Base-by-base conservation (phyloP, 2,113 vertebrate species). In the Bagarius yarrelli region DNA sequence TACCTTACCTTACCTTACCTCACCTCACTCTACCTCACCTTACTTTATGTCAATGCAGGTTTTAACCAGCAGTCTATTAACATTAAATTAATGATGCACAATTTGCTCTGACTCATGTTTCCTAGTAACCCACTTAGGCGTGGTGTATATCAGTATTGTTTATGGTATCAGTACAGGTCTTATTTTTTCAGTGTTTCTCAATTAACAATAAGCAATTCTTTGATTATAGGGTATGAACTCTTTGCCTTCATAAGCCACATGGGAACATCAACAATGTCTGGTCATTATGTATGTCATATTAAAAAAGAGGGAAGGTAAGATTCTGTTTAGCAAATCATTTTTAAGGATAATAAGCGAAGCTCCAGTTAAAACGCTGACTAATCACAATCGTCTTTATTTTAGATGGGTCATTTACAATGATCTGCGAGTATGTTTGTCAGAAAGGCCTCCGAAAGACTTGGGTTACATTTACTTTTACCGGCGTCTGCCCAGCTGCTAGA, bases 321-420 rank as follows among this genome's bases (percentile, higher is more conserved):
- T 4, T 57, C 27, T 74, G 36, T 53, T 27, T 66, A 57, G 21
- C 16, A 53, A 40, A 56, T 40, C 3, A 21, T 40, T n/a, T 30
- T 52, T 14, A 15, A n/a, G 18, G 4, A 47, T 59, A 59, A 12
- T 13, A 70, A 18, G 18, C 12, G 18, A 50, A 57, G 25, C 0
- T 25, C 25, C 47, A 19, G 8, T 56, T 23, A n/a, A 8, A 44
- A 59, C 2, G 25, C n/a, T 70, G 13, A 52, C 8, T 21, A 77
- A 25, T 60, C 16, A 61, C 57, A 9, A 63, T 30, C 2, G 14
- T 25, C 32, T 80, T 60, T 40, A 16, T 27, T 18, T 81, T 89
- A 99, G 98, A 88, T 99, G 98, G 98, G 94, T 98, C 88, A 98
- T 99, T 92, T 99, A 96, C 94, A 99, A 99, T 0, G 98, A 99